Base-by-base conservation (phyloP, 2,888 invertebrate species). In the Scaptomyza parva region DNA sequence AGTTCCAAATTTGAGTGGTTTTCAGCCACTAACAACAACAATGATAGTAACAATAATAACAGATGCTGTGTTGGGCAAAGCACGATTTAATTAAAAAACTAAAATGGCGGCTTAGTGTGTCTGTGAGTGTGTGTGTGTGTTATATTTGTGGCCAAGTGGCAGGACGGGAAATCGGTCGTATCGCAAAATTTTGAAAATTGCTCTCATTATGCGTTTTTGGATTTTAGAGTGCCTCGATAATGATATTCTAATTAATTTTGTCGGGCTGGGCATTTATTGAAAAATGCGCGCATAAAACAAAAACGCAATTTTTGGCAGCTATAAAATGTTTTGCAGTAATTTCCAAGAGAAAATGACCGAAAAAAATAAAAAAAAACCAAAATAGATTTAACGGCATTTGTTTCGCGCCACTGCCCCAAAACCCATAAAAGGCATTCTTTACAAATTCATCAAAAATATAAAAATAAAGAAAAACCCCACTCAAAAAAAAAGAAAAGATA, bases 131-230 rank as follows among this genome's bases (percentile, higher is more conserved):
- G n/a, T n/a, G n/a, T 39, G 24, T 61, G 62, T 44, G 64, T 44
- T 24, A 43, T 69, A 57, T 53, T 57, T 35, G 68, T 9, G 37
- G 17, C 50, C 30, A 41, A 62, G 60, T 41, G 45, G 45, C 12
- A 12, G 18, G 18, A 2, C 35, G 18, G 3, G 28, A 14, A 40
- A 41, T 47, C 40, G 70, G 68, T 57, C 57, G 45, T 66, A 79
- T 85, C 60, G 61, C 62, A 70, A 74, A 82, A 81, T 82, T 78
- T 76, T 78, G 66, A 70, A 85, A 88, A 82, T 80, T 84, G 68
- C 76, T 48, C 71, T 78, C 72, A 85, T 86, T 85, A 88, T 77
- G 76, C 68, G 80, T 67, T 86, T 37, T 84, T 88, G 71, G 86
- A 88, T 73, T 76, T 88, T 78, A 72, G 68, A 75, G 76, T 78